Base-by-base conservation (phyloP, 2,888 invertebrate genomes). In the Empis stercorea region DNA sequence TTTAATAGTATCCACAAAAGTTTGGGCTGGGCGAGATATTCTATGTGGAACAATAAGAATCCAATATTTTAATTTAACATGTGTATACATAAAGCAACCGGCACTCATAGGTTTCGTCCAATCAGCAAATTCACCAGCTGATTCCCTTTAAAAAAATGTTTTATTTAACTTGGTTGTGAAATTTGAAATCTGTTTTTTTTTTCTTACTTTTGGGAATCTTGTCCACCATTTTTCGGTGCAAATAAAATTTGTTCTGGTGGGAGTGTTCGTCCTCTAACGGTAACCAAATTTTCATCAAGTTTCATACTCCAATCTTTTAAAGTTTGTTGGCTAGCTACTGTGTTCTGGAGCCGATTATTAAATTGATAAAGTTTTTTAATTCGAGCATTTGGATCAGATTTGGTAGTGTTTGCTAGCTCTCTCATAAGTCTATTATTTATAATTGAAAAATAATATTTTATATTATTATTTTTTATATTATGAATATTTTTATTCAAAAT, bases 71-170 rank as follows among this genome's bases (percentile, higher is more conserved):
- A 74, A 52, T 3, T 34, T 15, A 3, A 51, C 54, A 7, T 49
- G 42, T 0, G 59, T 56, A 15, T 73, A 66, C 72, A 78, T 70
- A 0, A 60, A 54, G 49, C 61, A n/a, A 2, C 56, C 63, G 1
- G 70, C 63, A 53, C 84, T 71, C 61, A 91, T 74, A 16, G 76
- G 75, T 5, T 71, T 68, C 0, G 84, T 82, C 91, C 93, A 94
- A 48, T 92, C 87, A 0, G 84, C 87, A 7, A 73, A 71, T 0
- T 72, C 69, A 2, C 79, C 81, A 1, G 72, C 65, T 1, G 59
- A 48, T 38, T 64, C 58, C 44, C 62, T 60, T 15, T 3, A 34
- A 38, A 48, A 46, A 36, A 38, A 27, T 15, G 10, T 32, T 32
- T 23, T 30, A 20, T 37, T 37, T 3, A 37, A n/a, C n/a, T 4